Evolutionary conservation across 2,888 invertebrate species (phyloP).

Genomic region (Chaitophorus viminalis): DNA sequence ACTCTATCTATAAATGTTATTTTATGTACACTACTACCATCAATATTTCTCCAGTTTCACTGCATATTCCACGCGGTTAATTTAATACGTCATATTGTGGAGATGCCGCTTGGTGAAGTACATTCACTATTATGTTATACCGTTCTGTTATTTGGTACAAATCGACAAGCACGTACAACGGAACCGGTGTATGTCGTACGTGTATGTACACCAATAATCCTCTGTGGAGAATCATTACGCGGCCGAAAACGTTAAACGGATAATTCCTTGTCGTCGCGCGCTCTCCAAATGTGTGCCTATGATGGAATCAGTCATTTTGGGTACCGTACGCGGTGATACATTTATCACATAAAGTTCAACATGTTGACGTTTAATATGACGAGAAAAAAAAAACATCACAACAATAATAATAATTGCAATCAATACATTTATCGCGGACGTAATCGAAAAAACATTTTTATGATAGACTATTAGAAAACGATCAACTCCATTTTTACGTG

Average conservation of each 20-base stretch:
- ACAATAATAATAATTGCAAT: not conserved
- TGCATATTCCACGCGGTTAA: no score
- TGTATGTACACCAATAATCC: not conserved
- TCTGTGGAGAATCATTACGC: constrained; percentile 5
- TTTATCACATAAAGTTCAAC: constrained; percentile 12
- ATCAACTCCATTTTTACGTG: no score
- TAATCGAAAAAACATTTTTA: not conserved
- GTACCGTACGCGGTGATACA: not conserved
- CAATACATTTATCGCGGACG: not conserved
- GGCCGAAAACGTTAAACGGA: constrained; percentile 37
- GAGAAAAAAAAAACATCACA: not conserved
- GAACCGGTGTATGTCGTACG: not conserved
- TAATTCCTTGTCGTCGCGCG: not conserved
- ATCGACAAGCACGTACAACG: not conserved
- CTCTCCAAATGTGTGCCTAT: no score
- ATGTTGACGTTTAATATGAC: constrained; percentile 27
- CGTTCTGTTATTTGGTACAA: not conserved
- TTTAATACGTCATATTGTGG: no score
- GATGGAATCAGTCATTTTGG: not conserved
- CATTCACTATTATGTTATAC: no score
- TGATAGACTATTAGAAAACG: no score
- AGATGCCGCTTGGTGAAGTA: no score
- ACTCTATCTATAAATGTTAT: no score
- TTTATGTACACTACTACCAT: no score
- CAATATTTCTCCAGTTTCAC: no score